These are phyloP conservation scores for Chamaea fasciata DNA, from an alignment of 2,113 vertebrate genomes.

Conservation along the genomic window DNA sequence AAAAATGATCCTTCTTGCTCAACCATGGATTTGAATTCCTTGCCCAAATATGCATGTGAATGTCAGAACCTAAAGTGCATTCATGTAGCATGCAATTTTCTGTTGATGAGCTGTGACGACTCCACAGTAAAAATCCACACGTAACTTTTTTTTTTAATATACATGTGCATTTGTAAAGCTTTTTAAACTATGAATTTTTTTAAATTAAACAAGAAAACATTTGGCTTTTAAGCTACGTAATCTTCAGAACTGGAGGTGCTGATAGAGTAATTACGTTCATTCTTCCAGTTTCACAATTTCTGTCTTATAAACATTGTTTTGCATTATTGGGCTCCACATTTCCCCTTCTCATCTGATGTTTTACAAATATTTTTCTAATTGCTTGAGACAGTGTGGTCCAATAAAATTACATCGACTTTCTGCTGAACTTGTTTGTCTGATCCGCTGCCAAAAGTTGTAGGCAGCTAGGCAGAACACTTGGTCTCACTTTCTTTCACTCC, in stretches of 20 bases:
- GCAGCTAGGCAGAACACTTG: conserved; percentile 67
- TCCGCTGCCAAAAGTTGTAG: conserved; percentile 74
- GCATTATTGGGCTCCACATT: conserved; percentile 72
- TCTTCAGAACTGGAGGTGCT: conserved; percentile 74
- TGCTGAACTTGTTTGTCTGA: conserved; percentile 76
- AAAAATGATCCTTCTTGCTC: conserved; percentile 9
- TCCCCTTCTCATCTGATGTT: conserved; percentile 76
- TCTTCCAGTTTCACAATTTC: conserved; percentile 73
- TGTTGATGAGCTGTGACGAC: neutral
- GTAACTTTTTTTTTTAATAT: neutral
- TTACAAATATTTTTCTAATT: conserved; percentile 85
- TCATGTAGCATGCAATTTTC: neutral
- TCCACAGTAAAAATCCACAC: neutral
- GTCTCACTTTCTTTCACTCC: conserved; percentile 68
- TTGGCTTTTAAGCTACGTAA: conserved; percentile 57
- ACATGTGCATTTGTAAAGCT: neutral
- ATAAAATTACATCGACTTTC: conserved; percentile 78
- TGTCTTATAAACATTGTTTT: conserved; percentile 74
- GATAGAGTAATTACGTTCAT: conserved; percentile 76
- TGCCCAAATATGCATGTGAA: conserved; percentile 46
- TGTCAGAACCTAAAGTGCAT: neutral
- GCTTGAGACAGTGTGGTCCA: conserved; percentile 79
- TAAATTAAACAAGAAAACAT: neutral
- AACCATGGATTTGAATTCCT: conserved; percentile 27
- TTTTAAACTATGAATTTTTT: neutral